Conservation (phyloP, 37 sponge, comb jelly and placozoan genomes). For the Halichondria panicea region DNA sequence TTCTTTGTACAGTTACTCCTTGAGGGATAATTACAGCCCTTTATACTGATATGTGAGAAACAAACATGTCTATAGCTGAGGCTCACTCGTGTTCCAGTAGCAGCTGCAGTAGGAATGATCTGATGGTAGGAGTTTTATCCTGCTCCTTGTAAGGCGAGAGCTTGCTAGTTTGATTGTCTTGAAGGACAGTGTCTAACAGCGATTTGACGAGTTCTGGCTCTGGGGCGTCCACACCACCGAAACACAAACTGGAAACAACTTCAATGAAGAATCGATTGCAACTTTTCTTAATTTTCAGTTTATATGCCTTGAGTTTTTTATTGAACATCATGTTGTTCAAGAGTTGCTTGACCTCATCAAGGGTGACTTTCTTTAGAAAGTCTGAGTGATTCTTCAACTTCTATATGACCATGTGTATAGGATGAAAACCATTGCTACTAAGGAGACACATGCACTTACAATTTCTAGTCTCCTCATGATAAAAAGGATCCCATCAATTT, state of each 20-base stretch:
- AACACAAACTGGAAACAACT: constrained; percentile 74
- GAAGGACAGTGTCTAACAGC: constrained; percentile 60
- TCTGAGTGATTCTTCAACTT: constrained; percentile 7
- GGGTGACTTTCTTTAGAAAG: constrained; percentile 16
- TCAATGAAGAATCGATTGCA: constrained; percentile 70
- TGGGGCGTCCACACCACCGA: constrained; percentile 59
- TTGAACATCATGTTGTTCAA: too few relatives aligned
- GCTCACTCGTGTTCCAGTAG: constrained; percentile 62
- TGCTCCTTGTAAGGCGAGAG: constrained; percentile 48
- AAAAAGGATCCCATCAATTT: constrained; percentile 13
- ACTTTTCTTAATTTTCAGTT: not conserved
- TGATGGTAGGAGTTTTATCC: constrained; percentile 58
- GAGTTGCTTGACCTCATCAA: constrained; percentile 30
- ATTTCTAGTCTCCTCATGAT: constrained; percentile 35
- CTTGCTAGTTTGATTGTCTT: constrained; percentile 46
- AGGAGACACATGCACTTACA: constrained; percentile 15
- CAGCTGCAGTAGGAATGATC: constrained; percentile 72
- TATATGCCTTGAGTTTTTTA: not conserved
- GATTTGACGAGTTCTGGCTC: constrained; percentile 52
- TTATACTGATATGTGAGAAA: too few relatives aligned
- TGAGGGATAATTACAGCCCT: too few relatives aligned
- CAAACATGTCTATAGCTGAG: not conserved
- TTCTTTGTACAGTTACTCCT: too few relatives aligned
- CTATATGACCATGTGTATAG: constrained; percentile 10
- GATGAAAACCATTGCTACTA: too few relatives aligned